Conservation (phyloP, 2,797 vertebrate genomes). For the Xenopus petersii region DNA sequence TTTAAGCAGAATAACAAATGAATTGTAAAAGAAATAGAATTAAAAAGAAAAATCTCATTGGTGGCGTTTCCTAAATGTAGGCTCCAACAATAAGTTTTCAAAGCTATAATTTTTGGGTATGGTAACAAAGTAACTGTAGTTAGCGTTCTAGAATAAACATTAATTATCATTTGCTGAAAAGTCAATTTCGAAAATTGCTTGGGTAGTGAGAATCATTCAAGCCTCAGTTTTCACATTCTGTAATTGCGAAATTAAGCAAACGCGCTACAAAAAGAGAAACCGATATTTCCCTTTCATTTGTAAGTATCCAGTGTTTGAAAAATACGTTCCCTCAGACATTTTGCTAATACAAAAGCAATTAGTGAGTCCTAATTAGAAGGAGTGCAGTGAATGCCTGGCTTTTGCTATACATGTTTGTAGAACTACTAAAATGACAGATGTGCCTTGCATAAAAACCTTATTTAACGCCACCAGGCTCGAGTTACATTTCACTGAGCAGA, state of each 20-base stretch:
- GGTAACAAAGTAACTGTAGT: not conserved
- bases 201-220: conserved; percentile 21
- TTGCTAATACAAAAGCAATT: conserved; percentile 45
- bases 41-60: not conserved
- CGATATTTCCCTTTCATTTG: conserved; percentile 34
- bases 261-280: conserved; percentile 10
- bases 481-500: conserved; percentile 42
- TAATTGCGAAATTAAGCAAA: conserved; percentile 22
- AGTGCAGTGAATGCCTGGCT: conserved; percentile 23
- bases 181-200: conserved; percentile 36
- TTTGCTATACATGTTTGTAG: conserved; percentile 30
- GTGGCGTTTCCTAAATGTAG: not conserved
- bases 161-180: conserved; percentile 34
- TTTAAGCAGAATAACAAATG: not conserved
- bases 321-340: conserved; percentile 13
- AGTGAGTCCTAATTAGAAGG: conserved; percentile 30
- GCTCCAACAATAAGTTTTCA: not conserved
- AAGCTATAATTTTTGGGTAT: not conserved
- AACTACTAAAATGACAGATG: conserved; percentile 24
- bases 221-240: conserved; percentile 22
- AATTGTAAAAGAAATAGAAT: not conserved
- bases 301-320: conserved; percentile 25
- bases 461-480: conserved; percentile 42
- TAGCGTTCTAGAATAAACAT: conserved; percentile 22
- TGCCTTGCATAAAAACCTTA: conserved; percentile 29